Conservation (phyloP, 2,888 invertebrate species). For the Polymixis flavicincta region DNA sequence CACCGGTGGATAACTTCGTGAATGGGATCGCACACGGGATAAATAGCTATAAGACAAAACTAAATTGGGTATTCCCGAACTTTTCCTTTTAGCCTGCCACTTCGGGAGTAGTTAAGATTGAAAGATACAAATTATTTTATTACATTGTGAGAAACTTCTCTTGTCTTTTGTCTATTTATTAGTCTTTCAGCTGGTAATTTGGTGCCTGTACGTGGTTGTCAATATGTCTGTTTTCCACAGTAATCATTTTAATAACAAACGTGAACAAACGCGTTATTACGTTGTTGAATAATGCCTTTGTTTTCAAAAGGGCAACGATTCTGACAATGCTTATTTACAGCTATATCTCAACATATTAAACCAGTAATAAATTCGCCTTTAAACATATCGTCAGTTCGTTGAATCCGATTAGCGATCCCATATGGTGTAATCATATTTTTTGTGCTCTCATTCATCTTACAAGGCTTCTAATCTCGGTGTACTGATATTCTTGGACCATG, state of each 20-base stretch:
- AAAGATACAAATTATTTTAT: conserved; percentile 49
- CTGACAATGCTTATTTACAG: conserved; percentile 26
- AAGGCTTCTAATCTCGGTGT: conserved; percentile 45
- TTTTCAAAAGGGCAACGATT: conserved; percentile 16
- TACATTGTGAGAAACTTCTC: conserved; percentile 28
- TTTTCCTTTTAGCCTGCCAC: conserved; percentile 46
- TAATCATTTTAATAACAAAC: conserved; percentile 17
- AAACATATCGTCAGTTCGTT: conserved; percentile 50
- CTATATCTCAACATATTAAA: conserved; percentile 32
- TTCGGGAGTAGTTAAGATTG: conserved; percentile 40
- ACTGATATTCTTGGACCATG: conserved; percentile 35
- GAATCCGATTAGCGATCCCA: conserved; percentile 50
- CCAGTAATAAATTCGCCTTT: conserved; percentile 38
- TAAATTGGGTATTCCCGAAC: conserved; percentile 53
- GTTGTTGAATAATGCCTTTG: conserved; percentile 13
- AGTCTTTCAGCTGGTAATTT: conserved; percentile 15
- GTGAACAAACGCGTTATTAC: conserved; percentile 3
- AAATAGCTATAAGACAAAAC: conserved; percentile 53
- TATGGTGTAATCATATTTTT: conserved; percentile 56
- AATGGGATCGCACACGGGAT: conserved; percentile 61
- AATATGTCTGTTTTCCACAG: conserved; percentile 35
- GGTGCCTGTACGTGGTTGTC: conserved; percentile 18
- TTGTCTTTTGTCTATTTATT: conserved; percentile 33
- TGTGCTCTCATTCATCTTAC: conserved; percentile 34
- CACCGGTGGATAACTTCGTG: conserved; percentile 70